Evolutionary conservation across 2,113 vertebrate species (phyloP).

Genomic region (Thamnaconus septentrionalis): DNA sequence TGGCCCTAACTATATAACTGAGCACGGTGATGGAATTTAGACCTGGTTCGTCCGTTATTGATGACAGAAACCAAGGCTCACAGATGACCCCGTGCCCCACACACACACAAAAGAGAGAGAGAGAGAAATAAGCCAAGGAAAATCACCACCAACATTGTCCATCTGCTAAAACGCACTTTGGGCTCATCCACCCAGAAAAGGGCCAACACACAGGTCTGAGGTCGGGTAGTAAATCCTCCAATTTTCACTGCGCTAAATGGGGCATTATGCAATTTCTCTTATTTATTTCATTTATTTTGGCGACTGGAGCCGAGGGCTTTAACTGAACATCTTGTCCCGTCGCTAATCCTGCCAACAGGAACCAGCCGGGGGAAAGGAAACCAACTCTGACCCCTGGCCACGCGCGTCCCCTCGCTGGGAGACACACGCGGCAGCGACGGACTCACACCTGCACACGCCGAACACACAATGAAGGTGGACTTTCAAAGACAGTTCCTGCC

Average conservation of each 20-base stretch:
- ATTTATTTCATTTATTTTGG: constrained; percentile 35
- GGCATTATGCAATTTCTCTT: constrained; percentile 63
- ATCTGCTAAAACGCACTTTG: constrained; percentile 58
- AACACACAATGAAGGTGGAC: not conserved
- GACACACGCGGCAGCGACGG: not conserved
- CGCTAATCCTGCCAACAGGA: constrained; percentile 73
- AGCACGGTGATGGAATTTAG: too few relatives aligned
- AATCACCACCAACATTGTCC: constrained; percentile 62
- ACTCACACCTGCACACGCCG: not conserved
- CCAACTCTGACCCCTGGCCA: constrained; percentile 51
- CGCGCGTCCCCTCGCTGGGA: constrained; percentile 25
- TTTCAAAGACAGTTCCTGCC: too few relatives aligned
- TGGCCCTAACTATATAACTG: too few relatives aligned
- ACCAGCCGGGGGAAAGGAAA: constrained; percentile 62
- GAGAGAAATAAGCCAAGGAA: constrained; percentile 48
- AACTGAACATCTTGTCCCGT: constrained; percentile 75
- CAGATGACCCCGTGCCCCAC: constrained; percentile 27
- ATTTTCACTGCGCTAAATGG: constrained; percentile 71
- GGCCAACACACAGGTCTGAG: constrained; percentile 62
- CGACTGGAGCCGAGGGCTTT: constrained; percentile 60
- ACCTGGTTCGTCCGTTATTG: constrained; percentile 20
- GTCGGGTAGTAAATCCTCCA: constrained; percentile 67
- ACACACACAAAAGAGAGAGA: constrained; percentile 1
- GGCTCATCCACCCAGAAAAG: constrained; percentile 56
- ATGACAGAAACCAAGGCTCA: constrained; percentile 26